These are phyloP conservation scores for Drosophila carrolli DNA, from an alignment of 1,140 invertebrate genomes.

Conservation along the genomic window DNA sequence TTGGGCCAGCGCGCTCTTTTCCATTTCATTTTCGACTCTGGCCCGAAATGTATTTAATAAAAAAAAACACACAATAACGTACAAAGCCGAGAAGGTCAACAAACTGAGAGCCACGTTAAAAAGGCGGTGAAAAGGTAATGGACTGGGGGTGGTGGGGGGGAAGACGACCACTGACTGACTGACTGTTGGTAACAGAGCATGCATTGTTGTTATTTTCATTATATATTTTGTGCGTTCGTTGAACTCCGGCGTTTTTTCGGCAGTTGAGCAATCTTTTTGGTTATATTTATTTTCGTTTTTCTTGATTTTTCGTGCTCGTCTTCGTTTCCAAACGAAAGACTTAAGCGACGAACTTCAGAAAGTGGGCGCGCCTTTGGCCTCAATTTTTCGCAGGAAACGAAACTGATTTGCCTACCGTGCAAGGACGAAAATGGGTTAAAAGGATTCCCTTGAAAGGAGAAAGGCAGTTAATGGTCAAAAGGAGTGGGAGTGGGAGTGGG, in stretches of 20 bases:
- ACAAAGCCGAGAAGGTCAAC: constrained; percentile 64
- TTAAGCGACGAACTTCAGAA: constrained; percentile 68
- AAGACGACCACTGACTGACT: constrained; percentile 62
- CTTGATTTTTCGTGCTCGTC: constrained; percentile 26
- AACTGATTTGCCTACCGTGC: constrained; percentile 72
- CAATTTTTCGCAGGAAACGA: constrained; percentile 47
- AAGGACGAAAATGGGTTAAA: constrained; percentile 48
- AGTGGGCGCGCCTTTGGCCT: constrained; percentile 31
- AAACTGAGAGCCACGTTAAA: constrained; percentile 67
- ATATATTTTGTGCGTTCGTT: constrained; percentile 73
- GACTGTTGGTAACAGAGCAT: constrained; percentile 67
- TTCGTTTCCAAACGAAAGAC: constrained; percentile 60
- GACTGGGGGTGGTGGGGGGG: neutral
- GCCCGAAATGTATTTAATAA: constrained; percentile 42
- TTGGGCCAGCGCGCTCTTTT: constrained; percentile 65
- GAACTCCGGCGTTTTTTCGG: constrained; percentile 49
- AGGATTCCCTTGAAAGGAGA: constrained; percentile 41
- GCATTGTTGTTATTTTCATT: constrained; percentile 62
- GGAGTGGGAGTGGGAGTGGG: neutral
- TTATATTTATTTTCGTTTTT: constrained; percentile 24
- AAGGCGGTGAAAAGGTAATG: constrained; percentile 1
- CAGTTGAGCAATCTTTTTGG: constrained; percentile 67
- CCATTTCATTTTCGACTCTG: constrained; percentile 75
- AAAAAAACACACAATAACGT: constrained; percentile 33
- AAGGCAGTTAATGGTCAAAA: constrained; percentile 51